Evolutionary conservation across 2,888 invertebrate genomes (phyloP).

Genomic region (Temnothorax ravouxi): DNA sequence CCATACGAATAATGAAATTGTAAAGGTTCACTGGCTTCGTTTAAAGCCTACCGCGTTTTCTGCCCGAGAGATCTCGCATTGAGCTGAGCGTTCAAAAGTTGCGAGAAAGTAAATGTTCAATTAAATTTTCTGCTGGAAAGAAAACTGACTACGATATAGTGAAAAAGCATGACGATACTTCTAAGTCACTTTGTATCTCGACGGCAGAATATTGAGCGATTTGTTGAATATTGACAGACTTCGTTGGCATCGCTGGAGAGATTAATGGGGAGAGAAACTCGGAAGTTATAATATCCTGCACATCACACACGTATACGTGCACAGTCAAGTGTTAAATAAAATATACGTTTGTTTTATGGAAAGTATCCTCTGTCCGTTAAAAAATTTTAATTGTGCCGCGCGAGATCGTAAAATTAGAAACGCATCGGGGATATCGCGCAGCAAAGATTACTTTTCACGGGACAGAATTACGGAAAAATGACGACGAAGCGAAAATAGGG

Average conservation of each 20-base stretch:
- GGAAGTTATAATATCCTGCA: neutral
- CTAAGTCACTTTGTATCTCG: neutral
- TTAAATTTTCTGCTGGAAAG: neutral
- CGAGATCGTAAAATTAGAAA: conserved; percentile 25
- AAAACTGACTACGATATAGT: neutral
- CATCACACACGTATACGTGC: neutral
- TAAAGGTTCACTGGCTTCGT: neutral
- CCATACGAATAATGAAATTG: conserved; percentile 3
- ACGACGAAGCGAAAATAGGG: neutral
- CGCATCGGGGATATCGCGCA: neutral
- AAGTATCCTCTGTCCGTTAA: neutral
- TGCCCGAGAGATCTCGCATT: neutral
- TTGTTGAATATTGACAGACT: neutral
- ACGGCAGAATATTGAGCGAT: neutral
- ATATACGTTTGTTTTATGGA: neutral
- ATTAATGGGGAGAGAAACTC: neutral
- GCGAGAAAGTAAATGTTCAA: neutral
- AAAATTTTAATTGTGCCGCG: conserved; percentile 28
- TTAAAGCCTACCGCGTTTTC: neutral
- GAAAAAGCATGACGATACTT: neutral
- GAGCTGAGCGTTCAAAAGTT: neutral
- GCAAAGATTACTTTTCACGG: neutral
- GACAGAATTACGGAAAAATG: conserved; percentile 5
- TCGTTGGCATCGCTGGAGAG: neutral
- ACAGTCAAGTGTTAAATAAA: neutral